These are phyloP conservation scores for Synergus japonicus DNA, from an alignment of 2,888 invertebrate species.

Conservation along the genomic window DNA sequence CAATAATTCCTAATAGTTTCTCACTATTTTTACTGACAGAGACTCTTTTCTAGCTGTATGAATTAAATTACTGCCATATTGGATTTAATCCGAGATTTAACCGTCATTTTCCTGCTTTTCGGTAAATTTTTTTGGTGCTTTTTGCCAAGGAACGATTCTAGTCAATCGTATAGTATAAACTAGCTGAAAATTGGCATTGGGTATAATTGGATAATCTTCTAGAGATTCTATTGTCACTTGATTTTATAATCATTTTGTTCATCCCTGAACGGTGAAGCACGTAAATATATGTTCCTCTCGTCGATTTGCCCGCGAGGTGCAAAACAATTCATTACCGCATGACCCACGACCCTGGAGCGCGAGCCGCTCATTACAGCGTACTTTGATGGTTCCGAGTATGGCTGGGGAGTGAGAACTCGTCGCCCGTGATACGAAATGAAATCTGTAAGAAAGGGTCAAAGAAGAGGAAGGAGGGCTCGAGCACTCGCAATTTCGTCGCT, in stretches of 20 bases:
- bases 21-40: no score
- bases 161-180: no score
- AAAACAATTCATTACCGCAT: conserved; percentile 75
- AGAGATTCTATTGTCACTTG: neutral
- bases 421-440: conserved; percentile 41
- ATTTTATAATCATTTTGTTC: conserved; percentile 12
- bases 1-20: no score
- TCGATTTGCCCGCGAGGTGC: conserved; percentile 70
- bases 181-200: no score
- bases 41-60: no score
- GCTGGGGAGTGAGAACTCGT: conserved; percentile 35
- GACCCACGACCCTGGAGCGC: conserved; percentile 70
- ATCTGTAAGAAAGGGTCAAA: conserved; percentile 38
- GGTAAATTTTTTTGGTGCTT: no score
- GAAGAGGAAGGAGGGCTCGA: conserved; percentile 40
- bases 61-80: no score
- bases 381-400: conserved; percentile 71
- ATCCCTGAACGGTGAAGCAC: neutral
- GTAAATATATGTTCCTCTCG: conserved; percentile 11
- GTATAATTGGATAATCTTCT: neutral
- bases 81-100: no score
- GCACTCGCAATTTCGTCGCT: conserved; percentile 42
- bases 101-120: no score
- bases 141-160: no score
- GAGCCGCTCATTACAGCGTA: conserved; percentile 74